These are phyloP conservation scores for Scaptomyza flava DNA, from an alignment of 2,888 invertebrate genomes.

Conservation along the genomic window DNA sequence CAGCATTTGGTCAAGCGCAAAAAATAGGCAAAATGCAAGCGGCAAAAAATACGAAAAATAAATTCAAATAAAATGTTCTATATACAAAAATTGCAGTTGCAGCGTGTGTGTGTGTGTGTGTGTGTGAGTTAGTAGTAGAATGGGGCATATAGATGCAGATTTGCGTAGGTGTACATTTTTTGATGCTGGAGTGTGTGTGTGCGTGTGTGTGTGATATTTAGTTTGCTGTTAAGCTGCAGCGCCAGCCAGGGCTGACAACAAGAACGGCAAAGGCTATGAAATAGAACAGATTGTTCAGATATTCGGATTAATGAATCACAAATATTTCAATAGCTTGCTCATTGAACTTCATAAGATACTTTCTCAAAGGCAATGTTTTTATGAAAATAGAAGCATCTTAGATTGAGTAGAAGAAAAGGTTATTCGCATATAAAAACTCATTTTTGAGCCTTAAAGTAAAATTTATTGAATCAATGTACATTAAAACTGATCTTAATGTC, in stretches of 20 bases:
- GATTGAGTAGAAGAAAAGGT: too few species aligned
- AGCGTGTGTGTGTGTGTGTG: slow-evolving; percentile 36
- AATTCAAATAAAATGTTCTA: slow-evolving; percentile 78
- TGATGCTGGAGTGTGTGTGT: slow-evolving; percentile 21
- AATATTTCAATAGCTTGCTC: background rate
- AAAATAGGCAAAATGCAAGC: slow-evolving; percentile 72
- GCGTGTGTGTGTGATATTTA: slow-evolving; percentile 52
- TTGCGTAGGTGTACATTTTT: slow-evolving; percentile 29
- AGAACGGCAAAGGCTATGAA: background rate
- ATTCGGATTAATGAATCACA: background rate
- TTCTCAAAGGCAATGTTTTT: too few species aligned
- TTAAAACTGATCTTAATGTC: too few species aligned
- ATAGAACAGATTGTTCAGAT: background rate
- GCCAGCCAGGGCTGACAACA: slow-evolving; percentile 46
- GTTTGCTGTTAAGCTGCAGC: slow-evolving; percentile 58
- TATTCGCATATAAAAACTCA: too few species aligned
- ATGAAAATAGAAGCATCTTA: too few species aligned
- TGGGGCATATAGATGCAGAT: slow-evolving; percentile 30
- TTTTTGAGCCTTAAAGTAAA: too few species aligned
- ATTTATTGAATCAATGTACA: too few species aligned
- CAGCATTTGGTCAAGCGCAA: slow-evolving; percentile 65
- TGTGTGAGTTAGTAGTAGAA: slow-evolving; percentile 17
- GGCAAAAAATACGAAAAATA: slow-evolving; percentile 63
- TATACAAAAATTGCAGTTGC: slow-evolving; percentile 57
- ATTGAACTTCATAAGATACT: too few species aligned